Evolutionary conservation across 1,140 invertebrate genomes (phyloP).

Genomic region (Tetragnatha versicolor): DNA sequence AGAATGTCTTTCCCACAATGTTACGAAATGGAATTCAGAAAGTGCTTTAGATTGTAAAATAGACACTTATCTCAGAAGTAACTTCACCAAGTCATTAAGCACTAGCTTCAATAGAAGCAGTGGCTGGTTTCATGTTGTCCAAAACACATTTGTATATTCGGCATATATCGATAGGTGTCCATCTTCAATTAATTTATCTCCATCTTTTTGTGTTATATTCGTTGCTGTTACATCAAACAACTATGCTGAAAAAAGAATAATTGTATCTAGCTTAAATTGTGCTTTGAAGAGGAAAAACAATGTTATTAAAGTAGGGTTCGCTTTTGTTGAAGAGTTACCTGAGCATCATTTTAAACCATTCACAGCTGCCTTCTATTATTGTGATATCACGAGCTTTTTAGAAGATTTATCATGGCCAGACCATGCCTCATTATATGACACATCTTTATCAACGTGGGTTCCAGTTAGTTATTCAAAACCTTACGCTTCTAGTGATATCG

Average conservation of each 20-base stretch:
- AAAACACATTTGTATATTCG: constrained; percentile 27
- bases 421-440: constrained; percentile 6
- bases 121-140: background rate
- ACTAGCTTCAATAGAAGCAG: background rate
- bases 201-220: constrained; percentile 14
- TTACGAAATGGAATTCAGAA: background rate
- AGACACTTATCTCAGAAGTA: background rate
- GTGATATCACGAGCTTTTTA: background rate
- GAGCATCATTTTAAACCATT: constrained; percentile 22
- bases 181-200: background rate
- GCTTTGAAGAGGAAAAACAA: background rate
- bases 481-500: background rate
- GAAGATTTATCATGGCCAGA: background rate
- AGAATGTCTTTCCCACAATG: background rate
- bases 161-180: constrained; percentile 22
- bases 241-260: background rate
- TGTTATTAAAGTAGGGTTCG: background rate
- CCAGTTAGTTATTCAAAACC: background rate
- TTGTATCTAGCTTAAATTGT: constrained; percentile 14
- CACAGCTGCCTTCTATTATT: constrained; percentile 24
- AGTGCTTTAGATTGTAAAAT: background rate
- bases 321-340: background rate
- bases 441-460: constrained; percentile 4
- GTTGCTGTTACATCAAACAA: constrained; percentile 26
- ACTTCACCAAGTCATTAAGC: background rate